Percentiles rank a stretch among this genome's conserved stretches.
Conservation (phyloP, 2,888 invertebrate species). For the Aromia moschata region DNA sequence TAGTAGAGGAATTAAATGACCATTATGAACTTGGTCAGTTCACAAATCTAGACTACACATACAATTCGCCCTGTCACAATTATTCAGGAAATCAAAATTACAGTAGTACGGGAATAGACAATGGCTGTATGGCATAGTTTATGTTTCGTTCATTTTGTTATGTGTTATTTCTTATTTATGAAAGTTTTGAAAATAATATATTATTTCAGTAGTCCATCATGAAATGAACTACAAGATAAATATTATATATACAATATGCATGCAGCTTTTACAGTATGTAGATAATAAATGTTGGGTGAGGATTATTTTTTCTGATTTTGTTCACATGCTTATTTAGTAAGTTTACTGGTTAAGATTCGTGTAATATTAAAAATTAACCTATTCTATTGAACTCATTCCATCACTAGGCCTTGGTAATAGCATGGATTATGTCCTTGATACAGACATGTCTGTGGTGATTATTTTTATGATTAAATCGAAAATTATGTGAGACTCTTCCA, state of each 20-base stretch:
- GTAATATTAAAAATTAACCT: too few species aligned
- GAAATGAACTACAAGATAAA: background rate
- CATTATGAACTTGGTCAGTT: slow-evolving; percentile 68
- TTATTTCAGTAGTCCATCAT: background rate
- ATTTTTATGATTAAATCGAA: too few species aligned
- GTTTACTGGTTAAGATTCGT: too few species aligned
- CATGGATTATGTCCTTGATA: too few species aligned
- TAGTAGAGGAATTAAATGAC: slow-evolving; percentile 64
- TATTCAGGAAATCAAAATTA: slow-evolving; percentile 68
- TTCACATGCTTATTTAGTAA: too few species aligned
- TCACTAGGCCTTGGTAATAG: too few species aligned
- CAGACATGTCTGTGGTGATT: too few species aligned
- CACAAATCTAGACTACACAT: slow-evolving; percentile 64
- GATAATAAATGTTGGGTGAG: too few species aligned
- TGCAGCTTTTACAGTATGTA: too few species aligned
- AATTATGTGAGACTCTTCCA: too few species aligned
- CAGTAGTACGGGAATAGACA: slow-evolving; percentile 67
- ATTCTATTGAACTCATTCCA: too few species aligned
- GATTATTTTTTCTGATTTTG: too few species aligned
- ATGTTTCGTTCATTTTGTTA: slow-evolving; percentile 23
- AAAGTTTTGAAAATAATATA: background rate
- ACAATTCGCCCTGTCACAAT: slow-evolving; percentile 66
- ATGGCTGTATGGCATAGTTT: slow-evolving; percentile 71
- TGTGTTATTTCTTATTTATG: slow-evolving; percentile 7
- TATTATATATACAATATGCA: background rate